Percentiles rank a stretch among this genome's conserved stretches.
Evolutionary conservation across 1,140 invertebrate species (phyloP).

Genomic region (Diabrotica undecimpunctata): DNA sequence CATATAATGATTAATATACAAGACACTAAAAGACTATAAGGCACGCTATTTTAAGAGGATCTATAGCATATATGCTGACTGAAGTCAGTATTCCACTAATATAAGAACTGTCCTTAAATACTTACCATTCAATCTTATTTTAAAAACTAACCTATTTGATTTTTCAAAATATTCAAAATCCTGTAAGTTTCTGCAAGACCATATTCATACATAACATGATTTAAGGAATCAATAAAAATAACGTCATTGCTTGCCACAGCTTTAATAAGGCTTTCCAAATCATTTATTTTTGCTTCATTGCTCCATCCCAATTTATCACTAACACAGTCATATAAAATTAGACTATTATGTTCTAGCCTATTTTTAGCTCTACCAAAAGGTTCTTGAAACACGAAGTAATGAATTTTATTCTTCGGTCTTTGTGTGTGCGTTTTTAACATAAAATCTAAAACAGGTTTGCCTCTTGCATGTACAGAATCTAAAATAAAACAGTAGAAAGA

Average conservation of each 20-base stretch:
- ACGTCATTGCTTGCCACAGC: constrained; percentile 26
- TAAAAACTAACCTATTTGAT: constrained; percentile 30
- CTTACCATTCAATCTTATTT: constrained; percentile 12
- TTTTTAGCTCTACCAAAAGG: constrained; percentile 27
- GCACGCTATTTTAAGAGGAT: background rate
- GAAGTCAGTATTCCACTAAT: too few relatives aligned
- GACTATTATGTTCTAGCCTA: constrained; percentile 16
- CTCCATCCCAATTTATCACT: constrained; percentile 25
- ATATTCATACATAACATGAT: constrained; percentile 37
- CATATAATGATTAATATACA: too few relatives aligned
- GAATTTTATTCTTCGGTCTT: constrained; percentile 25
- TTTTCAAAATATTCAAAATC: constrained; percentile 32
- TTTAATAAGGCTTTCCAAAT: constrained; percentile 16
- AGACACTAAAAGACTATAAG: background rate
- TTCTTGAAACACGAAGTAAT: constrained; percentile 41
- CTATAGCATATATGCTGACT: too few relatives aligned
- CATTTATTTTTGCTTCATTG: background rate
- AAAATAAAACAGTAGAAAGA: constrained; percentile 24
- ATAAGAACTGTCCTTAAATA: background rate
- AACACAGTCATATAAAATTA: constrained; percentile 35
- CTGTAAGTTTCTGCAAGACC: constrained; percentile 32
- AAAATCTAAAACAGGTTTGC: constrained; percentile 32
- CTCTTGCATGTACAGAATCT: constrained; percentile 39
- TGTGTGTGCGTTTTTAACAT: constrained; percentile 31
- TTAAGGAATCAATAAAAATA: constrained; percentile 42